Conservation (phyloP, 2,888 invertebrate genomes). For the Thyatira batis region DNA sequence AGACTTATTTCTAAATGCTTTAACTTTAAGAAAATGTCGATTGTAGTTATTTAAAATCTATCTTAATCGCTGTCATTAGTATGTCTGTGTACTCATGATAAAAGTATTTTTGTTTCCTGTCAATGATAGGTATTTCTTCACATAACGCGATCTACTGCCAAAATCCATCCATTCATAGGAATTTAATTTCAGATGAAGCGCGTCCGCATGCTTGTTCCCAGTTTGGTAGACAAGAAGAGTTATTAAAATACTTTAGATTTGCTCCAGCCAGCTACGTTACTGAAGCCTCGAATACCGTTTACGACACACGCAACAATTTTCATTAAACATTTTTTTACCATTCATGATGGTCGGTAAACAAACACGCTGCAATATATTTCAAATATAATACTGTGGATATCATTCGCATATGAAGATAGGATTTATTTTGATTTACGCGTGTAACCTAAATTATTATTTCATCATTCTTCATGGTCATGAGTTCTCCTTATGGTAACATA, state of each 20-base stretch:
- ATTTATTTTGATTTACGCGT: too few relatives aligned
- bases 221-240: constrained; percentile 43
- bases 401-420: constrained; percentile 17
- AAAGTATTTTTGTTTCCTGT: too few relatives aligned
- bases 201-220: constrained; percentile 29
- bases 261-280: constrained; percentile 26
- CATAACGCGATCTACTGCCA: not conserved
- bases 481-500: constrained; percentile 40
- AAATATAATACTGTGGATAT: constrained; percentile 2
- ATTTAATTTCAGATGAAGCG: constrained; percentile 42
- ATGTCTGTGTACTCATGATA: too few relatives aligned
- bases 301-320: constrained; percentile 49
- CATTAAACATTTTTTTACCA: constrained; percentile 45
- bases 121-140: too few relatives aligned
- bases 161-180: constrained; percentile 35
- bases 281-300: constrained; percentile 27
- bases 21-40: too few relatives aligned
- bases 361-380: constrained; percentile 27
- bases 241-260: constrained; percentile 65
- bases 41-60: too few relatives aligned
- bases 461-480: not conserved
- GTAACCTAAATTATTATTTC: not conserved
- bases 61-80: too few relatives aligned
- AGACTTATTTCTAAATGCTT: too few relatives aligned
- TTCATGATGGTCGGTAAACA: constrained; percentile 16